phyloP scores from a whole-genome alignment of 2,797 vertebrate genomes.

The Tapera naevia region DNA sequence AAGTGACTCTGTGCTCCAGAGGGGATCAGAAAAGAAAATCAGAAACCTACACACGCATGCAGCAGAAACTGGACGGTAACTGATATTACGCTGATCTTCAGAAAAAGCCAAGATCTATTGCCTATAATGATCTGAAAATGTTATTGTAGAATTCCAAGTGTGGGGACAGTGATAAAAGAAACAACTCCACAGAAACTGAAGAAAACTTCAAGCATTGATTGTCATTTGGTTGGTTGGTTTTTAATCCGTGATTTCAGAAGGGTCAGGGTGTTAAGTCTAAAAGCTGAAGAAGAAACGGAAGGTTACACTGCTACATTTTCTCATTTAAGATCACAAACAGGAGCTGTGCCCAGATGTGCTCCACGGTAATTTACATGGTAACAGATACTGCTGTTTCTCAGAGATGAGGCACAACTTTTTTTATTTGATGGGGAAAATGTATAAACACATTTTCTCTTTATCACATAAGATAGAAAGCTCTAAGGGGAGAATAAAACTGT shows the following conservation, averaged over 20 bases:
- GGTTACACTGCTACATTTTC: not conserved
- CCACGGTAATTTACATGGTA: conserved; percentile 24
- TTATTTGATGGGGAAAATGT: not conserved
- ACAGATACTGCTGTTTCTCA: conserved; percentile 6
- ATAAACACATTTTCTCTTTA: conserved; percentile 61
- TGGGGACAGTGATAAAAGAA: not conserved
- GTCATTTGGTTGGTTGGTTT: not conserved
- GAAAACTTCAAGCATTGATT: accelerated
- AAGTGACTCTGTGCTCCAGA: not conserved
- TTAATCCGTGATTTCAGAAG: conserved; percentile 8
- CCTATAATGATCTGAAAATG: not conserved
- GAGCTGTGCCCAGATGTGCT: not conserved
- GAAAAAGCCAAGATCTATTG: not conserved
- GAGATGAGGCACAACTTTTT: not conserved
- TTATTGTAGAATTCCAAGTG: not conserved
- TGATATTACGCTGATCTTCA: not conserved
- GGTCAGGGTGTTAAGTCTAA: not conserved
- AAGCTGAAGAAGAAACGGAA: not conserved
- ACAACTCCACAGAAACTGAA: not conserved
- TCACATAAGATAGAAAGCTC: conserved; percentile 44
- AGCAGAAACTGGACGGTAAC: not conserved
- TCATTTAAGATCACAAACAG: not conserved
- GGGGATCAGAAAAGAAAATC: not conserved
- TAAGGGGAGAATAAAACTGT: conserved; percentile 46
- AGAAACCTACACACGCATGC: not conserved